These are phyloP conservation scores for Marmota monax DNA, from an alignment of 2,113 vertebrate species.

Conservation along the genomic window DNA sequence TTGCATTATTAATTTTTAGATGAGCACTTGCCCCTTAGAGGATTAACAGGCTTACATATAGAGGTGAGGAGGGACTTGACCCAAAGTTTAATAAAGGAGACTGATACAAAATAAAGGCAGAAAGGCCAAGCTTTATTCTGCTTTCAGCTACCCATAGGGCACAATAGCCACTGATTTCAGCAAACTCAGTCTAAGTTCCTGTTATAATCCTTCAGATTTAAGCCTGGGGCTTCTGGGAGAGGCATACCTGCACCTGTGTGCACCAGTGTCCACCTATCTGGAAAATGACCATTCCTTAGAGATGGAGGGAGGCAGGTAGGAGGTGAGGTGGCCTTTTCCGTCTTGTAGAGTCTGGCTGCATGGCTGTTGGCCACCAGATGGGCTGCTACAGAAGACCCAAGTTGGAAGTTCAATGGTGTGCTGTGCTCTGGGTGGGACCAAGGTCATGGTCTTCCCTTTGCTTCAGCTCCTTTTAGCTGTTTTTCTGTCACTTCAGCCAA, in stretches of 20 bases:
- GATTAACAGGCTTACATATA: too few species aligned
- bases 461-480: fast-evolving
- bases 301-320: not conserved
- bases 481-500: not conserved
- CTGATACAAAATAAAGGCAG: too few species aligned
- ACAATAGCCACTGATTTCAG: too few species aligned
- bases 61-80: too few species aligned
- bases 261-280: not conserved
- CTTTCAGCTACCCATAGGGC: too few species aligned
- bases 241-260: too few species aligned
- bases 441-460: fast-evolving
- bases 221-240: not conserved
- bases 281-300: not conserved
- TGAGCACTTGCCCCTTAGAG: too few species aligned
- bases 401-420: not conserved
- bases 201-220: not conserved
- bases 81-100: too few species aligned
- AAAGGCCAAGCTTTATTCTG: too few species aligned
- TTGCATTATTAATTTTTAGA: too few species aligned
- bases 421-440: fast-evolving
- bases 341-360: not conserved
- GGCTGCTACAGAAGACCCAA: not conserved
- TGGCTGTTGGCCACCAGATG: not conserved
- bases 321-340: fast-evolving
- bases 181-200: too few species aligned